Conservation (phyloP, 2,888 invertebrate genomes). For the Halictus ligatus region DNA sequence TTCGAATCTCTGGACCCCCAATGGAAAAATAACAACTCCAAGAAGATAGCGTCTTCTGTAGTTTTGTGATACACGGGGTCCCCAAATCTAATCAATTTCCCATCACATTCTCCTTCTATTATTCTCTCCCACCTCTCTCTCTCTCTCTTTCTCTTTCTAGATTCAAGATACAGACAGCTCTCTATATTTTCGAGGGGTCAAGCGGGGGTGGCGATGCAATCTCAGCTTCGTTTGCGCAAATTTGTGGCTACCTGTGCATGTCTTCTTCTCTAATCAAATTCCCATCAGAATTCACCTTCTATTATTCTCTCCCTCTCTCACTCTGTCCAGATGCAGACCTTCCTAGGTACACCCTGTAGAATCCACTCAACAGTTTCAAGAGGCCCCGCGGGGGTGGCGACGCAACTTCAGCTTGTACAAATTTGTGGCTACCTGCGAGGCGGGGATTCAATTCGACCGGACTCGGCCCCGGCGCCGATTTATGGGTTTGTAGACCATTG, state of each 20-base stretch:
- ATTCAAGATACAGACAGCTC: neutral
- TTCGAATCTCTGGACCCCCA: neutral
- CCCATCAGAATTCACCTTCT: neutral
- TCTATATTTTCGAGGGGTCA: neutral
- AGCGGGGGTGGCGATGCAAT: neutral
- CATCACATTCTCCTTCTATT: neutral
- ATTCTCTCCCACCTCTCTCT: neutral
- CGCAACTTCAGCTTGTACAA: constrained; percentile 52
- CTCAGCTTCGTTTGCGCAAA: neutral
- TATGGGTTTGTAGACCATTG: constrained; percentile 49
- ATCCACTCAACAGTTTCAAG: neutral
- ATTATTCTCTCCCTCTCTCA: neutral
- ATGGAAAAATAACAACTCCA: neutral
- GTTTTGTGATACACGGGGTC: neutral
- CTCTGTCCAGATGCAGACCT: neutral
- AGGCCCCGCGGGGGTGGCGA: constrained; percentile 31
- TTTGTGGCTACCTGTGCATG: neutral
- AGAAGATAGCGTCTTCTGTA: neutral
- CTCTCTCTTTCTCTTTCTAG: neutral
- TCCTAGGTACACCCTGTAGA: neutral
- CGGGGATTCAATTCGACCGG: constrained; percentile 51
- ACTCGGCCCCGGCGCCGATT: constrained; percentile 31
- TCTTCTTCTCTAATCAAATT: neutral
- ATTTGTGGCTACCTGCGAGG: constrained; percentile 70
- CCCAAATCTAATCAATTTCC: neutral